A percentile compares a stretch with the other conserved stretches of the same genome.
phyloP scores from a whole-genome alignment of 2,888 invertebrate species.

The Drosophila nigricruria region DNA sequence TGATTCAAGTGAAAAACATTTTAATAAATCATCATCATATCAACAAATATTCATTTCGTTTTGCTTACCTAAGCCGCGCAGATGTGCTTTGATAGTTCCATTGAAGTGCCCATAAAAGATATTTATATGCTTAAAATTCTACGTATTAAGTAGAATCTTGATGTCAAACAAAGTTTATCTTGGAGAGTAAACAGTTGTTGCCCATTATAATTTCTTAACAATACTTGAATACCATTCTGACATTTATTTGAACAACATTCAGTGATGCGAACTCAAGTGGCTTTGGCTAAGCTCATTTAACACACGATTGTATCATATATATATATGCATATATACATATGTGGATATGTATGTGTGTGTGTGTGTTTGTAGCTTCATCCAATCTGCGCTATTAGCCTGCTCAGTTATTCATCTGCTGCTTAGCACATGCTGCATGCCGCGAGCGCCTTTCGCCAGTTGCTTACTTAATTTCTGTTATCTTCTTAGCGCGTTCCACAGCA shows the following conservation, averaged over 20 bases:
- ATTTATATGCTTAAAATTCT: not conserved
- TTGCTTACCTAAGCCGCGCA: not conserved
- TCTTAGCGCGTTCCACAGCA: slow-evolving; percentile 61
- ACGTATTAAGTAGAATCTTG: not conserved
- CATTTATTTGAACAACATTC: slow-evolving; percentile 6
- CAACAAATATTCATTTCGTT: not conserved
- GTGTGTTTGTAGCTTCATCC: slow-evolving; percentile 17
- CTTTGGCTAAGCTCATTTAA: slow-evolving; percentile 32
- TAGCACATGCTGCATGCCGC: slow-evolving; percentile 28
- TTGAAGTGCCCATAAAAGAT: not conserved
- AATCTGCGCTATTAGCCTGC: slow-evolving; percentile 50
- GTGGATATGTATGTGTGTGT: not conserved
- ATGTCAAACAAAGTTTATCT: not conserved
- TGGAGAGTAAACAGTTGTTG: slow-evolving; percentile 5
- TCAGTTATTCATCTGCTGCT: slow-evolving; percentile 48
- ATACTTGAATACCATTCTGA: not conserved
- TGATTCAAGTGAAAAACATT: not conserved
- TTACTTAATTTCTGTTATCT: slow-evolving; percentile 65
- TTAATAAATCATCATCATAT: not conserved
- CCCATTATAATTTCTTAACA: slow-evolving; percentile 1
- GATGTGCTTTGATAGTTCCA: not conserved
- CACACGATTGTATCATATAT: not conserved
- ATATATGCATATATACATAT: not conserved
- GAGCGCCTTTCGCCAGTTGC: slow-evolving; percentile 11
- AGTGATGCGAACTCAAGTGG: slow-evolving; percentile 19